A percentile compares a stretch with the other conserved stretches of the same genome.
phyloP scores from a whole-genome alignment of 2,888 invertebrate genomes.

The Odontomyia ornata region DNA sequence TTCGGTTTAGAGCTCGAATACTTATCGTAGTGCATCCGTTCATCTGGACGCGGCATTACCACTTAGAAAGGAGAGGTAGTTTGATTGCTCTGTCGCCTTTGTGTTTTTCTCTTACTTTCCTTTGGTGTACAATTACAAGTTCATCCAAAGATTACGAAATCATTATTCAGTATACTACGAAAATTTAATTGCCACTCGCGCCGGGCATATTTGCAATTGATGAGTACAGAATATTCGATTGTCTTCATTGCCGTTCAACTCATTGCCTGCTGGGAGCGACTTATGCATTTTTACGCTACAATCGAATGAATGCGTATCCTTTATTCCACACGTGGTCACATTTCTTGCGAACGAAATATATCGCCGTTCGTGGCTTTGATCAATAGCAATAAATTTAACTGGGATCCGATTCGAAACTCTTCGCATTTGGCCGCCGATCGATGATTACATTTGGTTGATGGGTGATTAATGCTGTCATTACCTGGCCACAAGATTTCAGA shows the following conservation, averaged over 20 bases:
- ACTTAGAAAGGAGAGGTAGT: no score
- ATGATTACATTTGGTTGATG: constrained; percentile 32
- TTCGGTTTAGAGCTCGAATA: neutral
- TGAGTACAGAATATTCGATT: no score
- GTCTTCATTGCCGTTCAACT: neutral
- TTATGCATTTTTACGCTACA: neutral
- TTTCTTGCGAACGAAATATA: neutral
- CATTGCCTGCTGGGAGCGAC: neutral
- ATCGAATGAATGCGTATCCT: neutral
- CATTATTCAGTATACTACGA: no score
- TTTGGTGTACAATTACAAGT: no score
- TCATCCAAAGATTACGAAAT: no score
- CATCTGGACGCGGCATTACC: no score
- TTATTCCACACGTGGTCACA: constrained; percentile 21
- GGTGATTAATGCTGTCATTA: constrained; percentile 44
- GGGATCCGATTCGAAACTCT: neutral
- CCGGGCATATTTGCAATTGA: no score
- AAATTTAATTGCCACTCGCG: no score
- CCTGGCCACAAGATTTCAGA: constrained; percentile 40
- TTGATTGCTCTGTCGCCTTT: no score
- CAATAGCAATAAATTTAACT: constrained; percentile 28
- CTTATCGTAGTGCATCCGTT: neutral
- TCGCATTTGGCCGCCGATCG: constrained; percentile 17
- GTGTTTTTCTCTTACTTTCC: no score
- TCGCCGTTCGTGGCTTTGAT: constrained; percentile 29